Base-by-base conservation (phyloP, 2,888 invertebrate species). In the Drosophila flavopinicola region DNA sequence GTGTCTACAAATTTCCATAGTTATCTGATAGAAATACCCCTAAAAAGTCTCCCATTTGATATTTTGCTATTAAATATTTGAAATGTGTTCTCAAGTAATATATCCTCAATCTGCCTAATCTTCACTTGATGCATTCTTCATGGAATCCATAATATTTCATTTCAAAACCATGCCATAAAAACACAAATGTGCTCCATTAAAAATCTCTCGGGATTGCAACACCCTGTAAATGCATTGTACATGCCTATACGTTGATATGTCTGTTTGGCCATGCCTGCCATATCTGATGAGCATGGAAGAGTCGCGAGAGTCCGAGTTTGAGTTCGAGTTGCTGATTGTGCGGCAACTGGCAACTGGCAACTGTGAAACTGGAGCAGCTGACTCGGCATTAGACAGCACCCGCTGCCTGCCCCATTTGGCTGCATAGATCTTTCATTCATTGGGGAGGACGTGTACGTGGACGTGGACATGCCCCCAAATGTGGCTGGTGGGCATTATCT, bases 271-370 rank as follows among this genome's bases (percentile, higher is more conserved):
- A 64, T 60, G 64, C 53, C 74, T 66, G 74, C 77, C 87, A 86
- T 86, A 80, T 84, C 85, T 86, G 87, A 86, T 86, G 87, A 77
- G 80, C 84, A 71, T 67, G 66, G 66, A 85, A 65, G 79, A 66
- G 52, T 51, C 45, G n/a, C 42, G 17, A 48, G 35, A 20, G 2
- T 64, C 53, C 32, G 30, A 70, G 30, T 53, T 23, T 1, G 54
- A 64, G 41, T 47, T 7, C 7, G 27, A 20, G 20, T 20, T 51
- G 73, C 51, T 71, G 82, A 69, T 75, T 80, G 82, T 73, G 78
- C 68, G 54, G 64, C 59, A 57, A 60, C 73, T 83, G 79, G 77
- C 86, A 80, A 86, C 80, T 80, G 75, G 87, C n/a, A n/a, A 60
- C 73, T 83, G 79, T 76, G 77, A 80, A 80, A 86, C 80, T 80